Base-by-base conservation (phyloP, 2,888 invertebrate species). In the Thelaira solivaga region DNA sequence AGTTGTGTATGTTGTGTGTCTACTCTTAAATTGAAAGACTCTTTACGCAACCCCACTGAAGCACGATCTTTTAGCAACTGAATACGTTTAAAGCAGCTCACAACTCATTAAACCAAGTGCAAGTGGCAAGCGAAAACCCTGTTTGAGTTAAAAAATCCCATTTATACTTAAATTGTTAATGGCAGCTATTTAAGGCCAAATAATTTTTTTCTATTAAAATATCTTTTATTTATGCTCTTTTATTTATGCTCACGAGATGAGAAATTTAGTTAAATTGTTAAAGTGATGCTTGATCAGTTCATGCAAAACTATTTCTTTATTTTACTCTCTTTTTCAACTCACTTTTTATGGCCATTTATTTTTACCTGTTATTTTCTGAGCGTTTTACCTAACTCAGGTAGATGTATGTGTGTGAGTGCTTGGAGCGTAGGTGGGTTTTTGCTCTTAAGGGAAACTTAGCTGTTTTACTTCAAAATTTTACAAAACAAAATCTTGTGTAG, bases 1-100 rank as follows among this genome's bases (percentile, higher is more conserved):
- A 61, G 22, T 59, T 71, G 5, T 6, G n/a, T 8, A n/a, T n/a
- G n/a, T n/a, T n/a, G n/a, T n/a, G n/a, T n/a, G n/a, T 57, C 57
- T n/a, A 6, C 43, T 41, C n/a, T 1, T 7, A 31, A 49, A 51
- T 29, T 16, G 2, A 18, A 5, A 8, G 29, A n/a, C 53, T 53
- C 39, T 39, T 34, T 34, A n/a, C 11, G 45, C 53, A 61, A 71
- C 65, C 29, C 59, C 47, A 61, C 47, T 18, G 53, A 16, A 29
- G 34, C 31, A 74, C 69, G 55, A 65, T 69, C 69, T 26, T 47
- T 73, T 47, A 10, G 64, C 22, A 18, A 77, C 77, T 77, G 39
- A 77, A 68, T 29, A 16, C 41, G 11, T 49, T n/a, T n/a, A 11
- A 53, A 74, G 29, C 43, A 55, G 41, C 72, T 76, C 72, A 72